Conservation (phyloP, 1,140 invertebrate species). For the Achroia grisella region DNA sequence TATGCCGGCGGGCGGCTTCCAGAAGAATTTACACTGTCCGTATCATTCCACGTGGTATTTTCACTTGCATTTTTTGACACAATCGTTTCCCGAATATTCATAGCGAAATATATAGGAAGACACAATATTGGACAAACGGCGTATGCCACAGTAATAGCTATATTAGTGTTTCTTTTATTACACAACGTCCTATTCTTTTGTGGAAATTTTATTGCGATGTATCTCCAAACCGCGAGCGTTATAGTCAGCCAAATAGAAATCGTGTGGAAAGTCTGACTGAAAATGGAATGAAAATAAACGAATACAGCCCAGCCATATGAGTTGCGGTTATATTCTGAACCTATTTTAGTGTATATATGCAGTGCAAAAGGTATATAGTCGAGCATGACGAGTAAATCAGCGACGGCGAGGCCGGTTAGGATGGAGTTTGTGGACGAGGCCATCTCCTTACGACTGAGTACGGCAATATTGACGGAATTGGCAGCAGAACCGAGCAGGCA, state of each 20-base stretch:
- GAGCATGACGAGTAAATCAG: conserved; percentile 93
- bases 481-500: conserved; percentile 94
- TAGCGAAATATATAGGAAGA: conserved; percentile 86
- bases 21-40: conserved; percentile 21
- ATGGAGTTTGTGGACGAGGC: conserved; percentile 89
- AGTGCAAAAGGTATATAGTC: conserved; percentile 93
- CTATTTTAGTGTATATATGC: conserved; percentile 81
- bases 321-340: conserved; percentile 69
- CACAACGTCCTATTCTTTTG: conserved; percentile 86
- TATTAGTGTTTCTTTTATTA: conserved; percentile 80
- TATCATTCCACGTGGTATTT: conserved; percentile 28
- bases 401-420: conserved; percentile 89
- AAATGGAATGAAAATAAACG: conserved; percentile 88
- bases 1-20: conserved; percentile 35
- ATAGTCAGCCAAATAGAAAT: conserved; percentile 95
- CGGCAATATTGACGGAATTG: conserved; percentile 94
- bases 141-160: conserved; percentile 87
- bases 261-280: conserved; percentile 90
- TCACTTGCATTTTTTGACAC: conserved; percentile 16
- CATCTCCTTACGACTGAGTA: conserved; percentile 93
- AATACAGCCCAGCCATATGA: conserved; percentile 88
- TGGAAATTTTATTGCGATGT: conserved; percentile 89
- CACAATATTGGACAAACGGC: conserved; percentile 88
- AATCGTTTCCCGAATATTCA: conserved; percentile 48
- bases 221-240: conserved; percentile 93